Evolutionary conservation across 2,113 vertebrate species (phyloP).

Genomic region (Acrocephalus arundinaceus): DNA sequence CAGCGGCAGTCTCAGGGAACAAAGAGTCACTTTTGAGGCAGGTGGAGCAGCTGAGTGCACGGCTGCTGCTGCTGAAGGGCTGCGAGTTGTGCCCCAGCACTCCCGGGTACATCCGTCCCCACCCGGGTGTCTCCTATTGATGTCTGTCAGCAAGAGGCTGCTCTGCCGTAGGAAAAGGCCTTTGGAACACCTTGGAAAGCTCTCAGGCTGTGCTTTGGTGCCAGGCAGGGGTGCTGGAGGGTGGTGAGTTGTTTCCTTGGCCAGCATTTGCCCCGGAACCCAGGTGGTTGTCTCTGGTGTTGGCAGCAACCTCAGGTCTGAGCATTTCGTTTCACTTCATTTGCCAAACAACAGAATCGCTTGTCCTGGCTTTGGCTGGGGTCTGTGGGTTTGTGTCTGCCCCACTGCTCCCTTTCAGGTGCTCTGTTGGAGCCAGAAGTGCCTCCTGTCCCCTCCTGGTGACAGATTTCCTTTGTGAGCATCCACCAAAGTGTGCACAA

Average conservation of each 20-base stretch:
- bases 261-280: not conserved
- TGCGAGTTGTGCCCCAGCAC: not conserved
- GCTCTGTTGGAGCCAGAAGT: not conserved
- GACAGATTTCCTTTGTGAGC: not conserved
- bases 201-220: not conserved
- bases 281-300: not conserved
- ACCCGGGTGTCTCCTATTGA: not conserved
- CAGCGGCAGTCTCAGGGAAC: accelerated
- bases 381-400: not conserved
- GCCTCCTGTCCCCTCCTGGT: not conserved
- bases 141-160: not conserved
- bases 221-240: not conserved
- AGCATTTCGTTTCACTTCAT: not conserved
- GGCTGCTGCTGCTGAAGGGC: not conserved
- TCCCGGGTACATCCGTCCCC: not conserved
- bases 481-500: accelerated
- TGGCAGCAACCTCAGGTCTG: not conserved
- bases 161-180: not conserved
- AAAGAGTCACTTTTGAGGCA: not conserved
- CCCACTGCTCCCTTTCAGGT: not conserved
- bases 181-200: not conserved
- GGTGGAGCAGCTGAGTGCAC: not conserved
- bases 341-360: not conserved
- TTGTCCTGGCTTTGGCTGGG: not conserved
- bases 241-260: not conserved